Evolutionary conservation across 2,888 invertebrate genomes (phyloP), one percentile per base, ranked within the genome.

Genomic region (Atherix ibis): DNA sequence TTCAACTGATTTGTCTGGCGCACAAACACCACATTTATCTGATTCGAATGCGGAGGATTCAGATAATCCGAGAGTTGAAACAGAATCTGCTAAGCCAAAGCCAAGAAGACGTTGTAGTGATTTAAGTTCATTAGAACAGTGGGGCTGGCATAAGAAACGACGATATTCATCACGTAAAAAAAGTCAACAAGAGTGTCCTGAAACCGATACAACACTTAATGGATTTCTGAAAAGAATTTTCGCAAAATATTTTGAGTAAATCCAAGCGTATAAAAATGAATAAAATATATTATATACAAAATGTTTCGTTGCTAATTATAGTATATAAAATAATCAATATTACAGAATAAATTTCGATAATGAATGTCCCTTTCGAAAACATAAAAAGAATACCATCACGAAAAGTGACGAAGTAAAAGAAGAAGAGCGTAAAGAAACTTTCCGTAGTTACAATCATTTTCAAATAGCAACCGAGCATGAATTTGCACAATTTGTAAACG

Each of bases 81-180:
- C 39, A n/a, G 39, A 42, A 5, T 45, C 51, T 4, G 51, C 51
- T 18, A 57, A 60, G 43, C 46, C 52, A 1, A 59, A 56, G 34
- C 56, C 59, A 5, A 70, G 80, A 44, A 63, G 81, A n/a, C 64
- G 80, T 40, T 71, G 81, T 25, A 80, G 78, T 56, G 74, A 77
- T 18, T 59, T 81, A 10, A 74, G 73, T 31, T 74, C 74, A 45
- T 56, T 83, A 15, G 74, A 80, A 46, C 76, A 77, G 45, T 80
- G 82, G 79, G 77, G 78, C 32, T 82, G 81, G 78, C 80, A 79
- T 45, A 54, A 55, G 40, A 53, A 49, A 36, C 47, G 53, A 2
- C 43, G 51, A 3, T 48, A 50, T 40, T 45, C 50, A 2, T 49
- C 52, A 12, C 44, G 52, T 4, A 54, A 52, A 35, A 54, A 51